These are phyloP conservation scores for Ryuthela nishihirai DNA, from an alignment of 2,888 invertebrate genomes.

Conservation along the genomic window DNA sequence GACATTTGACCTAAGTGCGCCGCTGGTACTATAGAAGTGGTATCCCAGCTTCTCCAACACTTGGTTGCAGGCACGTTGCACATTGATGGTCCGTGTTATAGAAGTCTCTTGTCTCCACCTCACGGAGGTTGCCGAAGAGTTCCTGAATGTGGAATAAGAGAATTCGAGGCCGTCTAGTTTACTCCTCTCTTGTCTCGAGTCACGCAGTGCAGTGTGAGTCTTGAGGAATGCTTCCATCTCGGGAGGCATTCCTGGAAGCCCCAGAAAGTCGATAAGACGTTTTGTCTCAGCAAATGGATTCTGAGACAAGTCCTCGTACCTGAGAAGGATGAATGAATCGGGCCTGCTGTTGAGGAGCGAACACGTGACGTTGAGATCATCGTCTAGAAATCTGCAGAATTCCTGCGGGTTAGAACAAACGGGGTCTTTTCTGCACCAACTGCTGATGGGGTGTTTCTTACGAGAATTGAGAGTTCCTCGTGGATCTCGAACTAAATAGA, in stretches of 20 bases:
- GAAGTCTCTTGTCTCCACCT: constrained; percentile 19
- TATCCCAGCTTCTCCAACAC: constrained; percentile 14
- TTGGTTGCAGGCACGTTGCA: constrained; percentile 11
- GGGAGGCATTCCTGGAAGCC: constrained; percentile 18
- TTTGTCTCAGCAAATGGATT: constrained; percentile 39
- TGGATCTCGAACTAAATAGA: constrained; percentile 44
- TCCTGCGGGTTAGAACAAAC: constrained; percentile 41
- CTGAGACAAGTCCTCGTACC: constrained; percentile 44
- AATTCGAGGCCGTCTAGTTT: constrained; percentile 12
- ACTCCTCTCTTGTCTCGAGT: constrained; percentile 4
- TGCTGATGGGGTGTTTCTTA: constrained; percentile 30
- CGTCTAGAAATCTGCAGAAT: constrained; percentile 41
- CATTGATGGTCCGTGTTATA: background rate
- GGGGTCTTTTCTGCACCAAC: constrained; percentile 42
- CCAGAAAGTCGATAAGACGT: constrained; percentile 44
- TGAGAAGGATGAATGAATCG: constrained; percentile 37
- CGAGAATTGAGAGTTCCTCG: constrained; percentile 44
- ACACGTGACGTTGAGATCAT: constrained; percentile 40
- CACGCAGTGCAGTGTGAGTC: constrained; percentile 20
- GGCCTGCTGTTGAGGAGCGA: constrained; percentile 38
- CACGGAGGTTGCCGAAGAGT: constrained; percentile 19
- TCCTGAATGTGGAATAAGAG: constrained; percentile 27
- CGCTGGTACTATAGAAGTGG: constrained; percentile 8
- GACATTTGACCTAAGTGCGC: constrained; percentile 11
- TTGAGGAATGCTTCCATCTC: constrained; percentile 13